phyloP scores from a whole-genome alignment of 1,140 invertebrate genomes.

The Steinernema feltiae region DNA sequence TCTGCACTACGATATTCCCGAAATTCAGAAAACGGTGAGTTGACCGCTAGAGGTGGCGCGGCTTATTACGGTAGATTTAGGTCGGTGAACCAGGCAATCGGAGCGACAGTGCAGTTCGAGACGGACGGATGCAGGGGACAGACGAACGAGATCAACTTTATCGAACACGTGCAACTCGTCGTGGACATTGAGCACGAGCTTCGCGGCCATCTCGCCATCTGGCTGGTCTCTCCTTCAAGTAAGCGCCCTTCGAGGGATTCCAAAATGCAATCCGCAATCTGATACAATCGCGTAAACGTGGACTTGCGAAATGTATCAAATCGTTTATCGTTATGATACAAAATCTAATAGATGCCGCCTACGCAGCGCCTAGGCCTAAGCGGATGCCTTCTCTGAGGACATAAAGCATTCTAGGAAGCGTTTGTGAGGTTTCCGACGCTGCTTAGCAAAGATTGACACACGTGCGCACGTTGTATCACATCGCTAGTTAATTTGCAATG shows the following conservation, averaged over 20 bases:
- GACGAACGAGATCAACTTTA: constrained; percentile 57
- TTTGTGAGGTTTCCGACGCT: too few species aligned
- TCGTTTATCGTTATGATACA: too few species aligned
- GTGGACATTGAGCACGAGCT: constrained; percentile 27
- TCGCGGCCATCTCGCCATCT: neutral
- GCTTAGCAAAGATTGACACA: too few species aligned
- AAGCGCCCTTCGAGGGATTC: neutral
- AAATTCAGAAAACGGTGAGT: constrained; percentile 16
- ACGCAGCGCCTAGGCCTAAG: too few species aligned
- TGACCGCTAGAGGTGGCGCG: neutral
- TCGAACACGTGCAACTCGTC: constrained; percentile 59
- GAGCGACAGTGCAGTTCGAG: constrained; percentile 59
- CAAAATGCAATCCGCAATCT: too few species aligned
- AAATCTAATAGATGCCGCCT: too few species aligned
- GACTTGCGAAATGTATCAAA: too few species aligned
- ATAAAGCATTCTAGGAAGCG: too few species aligned
- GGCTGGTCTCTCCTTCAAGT: constrained; percentile 18
- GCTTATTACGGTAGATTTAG: neutral
- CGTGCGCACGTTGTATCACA: too few species aligned
- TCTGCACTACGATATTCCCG: constrained; percentile 50
- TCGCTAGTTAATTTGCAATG: too few species aligned
- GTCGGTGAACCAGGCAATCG: constrained; percentile 25
- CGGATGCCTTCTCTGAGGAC: too few species aligned
- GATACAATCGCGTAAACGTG: too few species aligned
- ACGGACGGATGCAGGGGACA: constrained; percentile 60